These are phyloP conservation scores for Apotomis betuletana DNA, from an alignment of 2,888 invertebrate species.

Conservation along the genomic window DNA sequence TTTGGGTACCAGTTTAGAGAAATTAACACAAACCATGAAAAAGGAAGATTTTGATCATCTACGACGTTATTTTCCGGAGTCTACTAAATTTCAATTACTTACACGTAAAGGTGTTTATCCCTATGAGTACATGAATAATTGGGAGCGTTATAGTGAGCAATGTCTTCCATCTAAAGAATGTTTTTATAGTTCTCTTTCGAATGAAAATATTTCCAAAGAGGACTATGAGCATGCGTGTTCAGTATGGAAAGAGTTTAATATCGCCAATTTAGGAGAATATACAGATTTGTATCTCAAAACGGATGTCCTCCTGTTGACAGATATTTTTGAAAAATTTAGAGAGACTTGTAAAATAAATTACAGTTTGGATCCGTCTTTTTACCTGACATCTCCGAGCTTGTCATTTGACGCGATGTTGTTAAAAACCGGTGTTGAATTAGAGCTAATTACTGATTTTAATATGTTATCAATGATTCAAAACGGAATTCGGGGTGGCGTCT, in stretches of 20 bases:
- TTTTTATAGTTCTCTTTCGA: slow-evolving; percentile 9
- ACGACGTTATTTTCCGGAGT: neutral
- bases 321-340: slow-evolving; percentile 16
- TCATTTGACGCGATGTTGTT: slow-evolving; percentile 18
- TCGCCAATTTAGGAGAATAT: slow-evolving; percentile 1
- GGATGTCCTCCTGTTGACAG: slow-evolving; percentile 1
- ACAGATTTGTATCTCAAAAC: slow-evolving; percentile 12
- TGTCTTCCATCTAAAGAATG: slow-evolving; percentile 1
- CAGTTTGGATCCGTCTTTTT: slow-evolving; percentile 10
- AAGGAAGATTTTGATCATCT: slow-evolving; percentile 8
- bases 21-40: slow-evolving; percentile 1
- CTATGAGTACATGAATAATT: neutral
- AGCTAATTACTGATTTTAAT: slow-evolving; percentile 9
- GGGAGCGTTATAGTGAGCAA: slow-evolving; percentile 11
- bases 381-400: slow-evolving; percentile 5
- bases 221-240: slow-evolving; percentile 12
- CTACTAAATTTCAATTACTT: slow-evolving; percentile 1
- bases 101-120: neutral
- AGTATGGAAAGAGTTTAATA: slow-evolving; percentile 13
- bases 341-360: slow-evolving; percentile 14
- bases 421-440: slow-evolving; percentile 7
- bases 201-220: neutral
- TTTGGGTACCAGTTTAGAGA: slow-evolving; percentile 8
- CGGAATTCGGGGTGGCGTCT: slow-evolving; percentile 2
- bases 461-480: slow-evolving; percentile 13